Base-by-base conservation (phyloP, 2,888 invertebrate species). In the Hydropsyche betteni region DNA sequence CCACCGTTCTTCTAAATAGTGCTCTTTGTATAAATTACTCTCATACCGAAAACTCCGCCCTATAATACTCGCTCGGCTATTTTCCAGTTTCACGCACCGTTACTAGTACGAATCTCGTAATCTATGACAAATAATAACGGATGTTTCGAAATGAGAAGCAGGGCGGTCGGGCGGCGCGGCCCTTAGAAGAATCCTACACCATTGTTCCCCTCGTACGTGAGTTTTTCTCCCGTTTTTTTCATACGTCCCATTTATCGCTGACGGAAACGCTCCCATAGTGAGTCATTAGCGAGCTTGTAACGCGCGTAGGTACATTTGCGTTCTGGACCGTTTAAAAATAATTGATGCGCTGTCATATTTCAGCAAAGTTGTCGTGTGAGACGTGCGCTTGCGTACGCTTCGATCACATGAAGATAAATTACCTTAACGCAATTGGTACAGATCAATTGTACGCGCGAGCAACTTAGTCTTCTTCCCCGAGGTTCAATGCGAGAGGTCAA, bases 81-180 rank as follows among this genome's bases (percentile, higher is more conserved):
- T 72, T 72, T 58, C 72, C 72, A 72, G 72, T 55, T 72, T 72
- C 61, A 72, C 72, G 72, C 72, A 72, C 72, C 75, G 75, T 69
- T 77, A 72, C 77, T 75, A 68, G 64, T 75, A 77, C 69, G 51
- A 50, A 64, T 58, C 68, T 55, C 61, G 61, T 75, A 77, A 77
- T 75, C 75, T 77, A 75, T 77, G 75, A 77, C 77, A 77, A 75
- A 77, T 74, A 74, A 64, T 75, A 71, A 55, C 72, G 72, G 72
- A 72, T 72, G 72, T 58, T 72, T 72, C 34, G 33, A 72, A 72
- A 72, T 58, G 64, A 36, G 58, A 58, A 8, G 58, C 16, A 24
- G 58, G 58, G 16, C 14, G 58, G 58, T 14, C 1, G 58, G 16
- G 58, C 58, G 58, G 24, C 8, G 4, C 16, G 16, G 58, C 58